These are phyloP conservation scores for Miichthys miiuy DNA, from an alignment of 2,797 vertebrate genomes.

Conservation along the genomic window DNA sequence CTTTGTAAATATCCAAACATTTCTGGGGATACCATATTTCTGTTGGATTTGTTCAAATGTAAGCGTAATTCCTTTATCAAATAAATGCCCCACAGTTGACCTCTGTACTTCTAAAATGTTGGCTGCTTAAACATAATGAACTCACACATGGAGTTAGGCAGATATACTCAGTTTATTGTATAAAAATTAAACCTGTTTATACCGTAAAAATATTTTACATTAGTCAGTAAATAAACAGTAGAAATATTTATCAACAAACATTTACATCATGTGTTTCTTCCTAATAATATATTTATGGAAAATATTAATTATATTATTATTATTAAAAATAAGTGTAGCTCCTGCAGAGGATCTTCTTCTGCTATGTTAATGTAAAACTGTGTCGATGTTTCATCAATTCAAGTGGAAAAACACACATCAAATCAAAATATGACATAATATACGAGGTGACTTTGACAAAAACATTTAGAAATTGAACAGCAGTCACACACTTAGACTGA, in stretches of 20 bases:
- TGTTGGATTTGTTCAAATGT: too few relatives aligned
- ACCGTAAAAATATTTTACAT: conserved; percentile 45
- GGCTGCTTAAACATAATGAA: neutral
- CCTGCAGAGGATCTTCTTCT: conserved; percentile 43
- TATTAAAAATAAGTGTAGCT: neutral
- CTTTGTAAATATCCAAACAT: too few relatives aligned
- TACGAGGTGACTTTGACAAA: conserved; percentile 13
- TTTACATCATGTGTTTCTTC: conserved; percentile 12
- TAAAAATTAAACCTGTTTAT: conserved; percentile 34
- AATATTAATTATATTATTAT: neutral
- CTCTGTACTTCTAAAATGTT: neutral
- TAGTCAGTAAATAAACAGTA: conserved; percentile 26
- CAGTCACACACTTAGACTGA: neutral
- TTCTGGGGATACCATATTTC: too few relatives aligned
- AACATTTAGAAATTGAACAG: conserved; percentile 17
- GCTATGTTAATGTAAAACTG: conserved; percentile 3
- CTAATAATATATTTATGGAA: neutral
- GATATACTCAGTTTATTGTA: conserved; percentile 52
- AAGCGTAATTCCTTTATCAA: too few relatives aligned
- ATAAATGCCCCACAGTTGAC: too few relatives aligned
- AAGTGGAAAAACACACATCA: neutral
- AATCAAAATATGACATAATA: neutral
- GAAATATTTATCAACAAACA: conserved; percentile 52
- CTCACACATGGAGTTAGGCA: neutral
- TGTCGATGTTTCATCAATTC: neutral